Percentiles rank a stretch among this genome's conserved stretches.
Conservation (phyloP, 64 coral and sea anemone species). For the Hydrozoanthus tunicans region DNA sequence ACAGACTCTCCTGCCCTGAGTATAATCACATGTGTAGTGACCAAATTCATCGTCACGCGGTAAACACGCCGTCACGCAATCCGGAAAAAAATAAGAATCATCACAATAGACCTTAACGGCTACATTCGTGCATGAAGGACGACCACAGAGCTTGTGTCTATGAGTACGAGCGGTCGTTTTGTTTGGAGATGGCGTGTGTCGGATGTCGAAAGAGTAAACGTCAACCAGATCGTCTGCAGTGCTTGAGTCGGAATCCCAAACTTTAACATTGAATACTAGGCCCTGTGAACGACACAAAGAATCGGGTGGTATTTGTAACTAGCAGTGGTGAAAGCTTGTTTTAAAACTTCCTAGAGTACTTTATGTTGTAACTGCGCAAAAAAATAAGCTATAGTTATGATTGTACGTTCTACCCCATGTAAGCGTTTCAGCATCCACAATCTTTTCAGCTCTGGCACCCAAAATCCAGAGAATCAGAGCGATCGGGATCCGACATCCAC, state of each 20-base stretch:
- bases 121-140: conserved; percentile 69
- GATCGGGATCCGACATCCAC: too few species aligned
- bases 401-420: too few species aligned
- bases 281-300: conserved; percentile 39
- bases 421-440: too few species aligned
- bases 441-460: too few species aligned
- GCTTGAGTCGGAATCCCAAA: conserved; percentile 66
- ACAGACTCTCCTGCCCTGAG: background rate
- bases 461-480: too few species aligned
- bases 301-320: background rate
- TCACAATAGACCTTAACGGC: conserved; percentile 74
- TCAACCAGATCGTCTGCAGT: conserved; percentile 56
- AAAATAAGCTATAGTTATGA: too few species aligned
- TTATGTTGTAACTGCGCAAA: too few species aligned
- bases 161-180: background rate
- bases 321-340: background rate
- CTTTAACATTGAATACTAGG: conserved; percentile 45
- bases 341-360: background rate
- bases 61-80: conserved; percentile 67
- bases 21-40: conserved; percentile 19
- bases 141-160: conserved; percentile 61
- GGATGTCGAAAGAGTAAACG: conserved; percentile 51
- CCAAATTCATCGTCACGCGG: conserved; percentile 58
- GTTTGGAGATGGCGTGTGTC: conserved; percentile 34
- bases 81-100: conserved; percentile 68